Base-by-base conservation (phyloP, 2,113 vertebrate species). In the Rhipidura dahli region DNA sequence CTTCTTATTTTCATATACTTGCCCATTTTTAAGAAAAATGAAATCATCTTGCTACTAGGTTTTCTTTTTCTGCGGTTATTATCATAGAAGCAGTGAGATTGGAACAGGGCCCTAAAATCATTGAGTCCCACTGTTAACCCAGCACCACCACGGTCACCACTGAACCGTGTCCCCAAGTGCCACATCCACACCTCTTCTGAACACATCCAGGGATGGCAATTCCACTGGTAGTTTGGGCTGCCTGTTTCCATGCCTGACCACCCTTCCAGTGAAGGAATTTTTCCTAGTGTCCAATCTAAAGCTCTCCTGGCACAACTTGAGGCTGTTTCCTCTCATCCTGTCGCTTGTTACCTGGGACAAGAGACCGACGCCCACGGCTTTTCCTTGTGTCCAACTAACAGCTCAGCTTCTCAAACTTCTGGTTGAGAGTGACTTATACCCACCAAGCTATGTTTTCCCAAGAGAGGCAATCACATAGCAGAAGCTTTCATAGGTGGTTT, bases 311-410 rank as follows among this genome's bases (percentile, higher is more conserved):
- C 8, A 28, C 13, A 70, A 9, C 28, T 53, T 30, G 28, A 45
- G 15, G 10, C n/a, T 53, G 9, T 16, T 35, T 44, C 10, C 21
- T 51, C 37, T 53, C 16, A 35, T 61, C 13, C 26, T 72, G 57
- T 18, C 10, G 13, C 39, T 71, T 26, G 16, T 45, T 45, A 44
- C 49, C 27, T 45, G 57, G 39, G n/a, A 78, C 40, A 61, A 53
- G 54, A 61, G 15, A 45, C 12, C 0, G 0, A 69, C 2, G 1
- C 39, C 19, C 13, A 16, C 0, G 1, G n/a, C 39, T 47, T 61
- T 61, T 78, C 47, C n/a, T 54, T 23, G 11, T 0, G 0, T 28
- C 40, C 28, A n/a, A 40, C 12, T 24, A 16, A 78, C 15, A 69
- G 15, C 12, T n/a, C 64, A 40, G n/a, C n/a, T 61, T 78, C 64